Evolutionary conservation across 1,140 invertebrate species (phyloP), one percentile per base, ranked within the genome.

Genomic region (Nylanderia fulva): DNA sequence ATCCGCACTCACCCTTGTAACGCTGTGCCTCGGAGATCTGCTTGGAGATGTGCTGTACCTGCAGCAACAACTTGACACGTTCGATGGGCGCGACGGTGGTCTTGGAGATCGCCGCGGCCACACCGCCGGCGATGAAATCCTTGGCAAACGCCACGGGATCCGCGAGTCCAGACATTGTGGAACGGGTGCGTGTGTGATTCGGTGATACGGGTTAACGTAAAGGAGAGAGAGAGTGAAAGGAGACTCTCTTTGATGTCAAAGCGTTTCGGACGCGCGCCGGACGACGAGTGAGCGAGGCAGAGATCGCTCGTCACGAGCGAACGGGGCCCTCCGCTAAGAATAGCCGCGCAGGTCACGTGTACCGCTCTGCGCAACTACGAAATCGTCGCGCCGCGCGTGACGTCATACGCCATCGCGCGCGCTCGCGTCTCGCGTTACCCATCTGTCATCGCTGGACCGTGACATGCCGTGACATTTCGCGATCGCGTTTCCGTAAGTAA

Each of bases 81-180:
- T 99, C 98, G 91, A 99, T 98, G 0, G 98, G 98, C 9, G 98
- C 98, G 27, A 98, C 97, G 15, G 97, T 96, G 21, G 98, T 98
- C 93, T 98, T 98, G 21, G 98, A 98, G 63, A 98, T 96, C 4
- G 98, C 98, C 36, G 98, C 98, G 36, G 98, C 97, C 80, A 98
- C 95, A 89, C 98, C 98, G 91, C 97, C 98, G 72, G 98, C 98
- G 3, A 98, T 90, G 92, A 98, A 98, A 96, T 98, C 98, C 94
- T 98, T 98, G 85, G 96, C 92, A 90, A 98, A 98, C 64, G 96
- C 95, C 90, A 96, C 95, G 54, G 96, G 96, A 95, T 97, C 96
- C 85, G 94, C 94, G 76, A 96, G 92, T 91, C 93, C 92, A 92
- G 94, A 92, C 94, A 95, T 95, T 86, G 91, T 94, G 85, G 45